A percentile compares a stretch with the other conserved stretches of the same genome.
Evolutionary conservation across 2,797 vertebrate species (phyloP).

Genomic region (Crenuchus spilurus): DNA sequence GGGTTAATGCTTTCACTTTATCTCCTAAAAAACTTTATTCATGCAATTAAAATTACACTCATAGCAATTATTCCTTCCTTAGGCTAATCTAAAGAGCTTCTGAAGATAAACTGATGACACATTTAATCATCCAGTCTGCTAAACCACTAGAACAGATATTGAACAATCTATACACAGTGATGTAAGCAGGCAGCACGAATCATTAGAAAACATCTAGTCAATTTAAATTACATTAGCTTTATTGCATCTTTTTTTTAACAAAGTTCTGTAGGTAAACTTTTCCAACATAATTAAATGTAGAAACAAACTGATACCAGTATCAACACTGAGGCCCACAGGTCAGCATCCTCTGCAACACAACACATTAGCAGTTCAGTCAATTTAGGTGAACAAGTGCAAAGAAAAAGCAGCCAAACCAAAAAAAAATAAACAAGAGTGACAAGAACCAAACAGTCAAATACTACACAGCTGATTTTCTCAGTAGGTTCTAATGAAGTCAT

Average conservation of each 20-base stretch:
- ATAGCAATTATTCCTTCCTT: not conserved
- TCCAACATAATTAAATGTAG: not conserved
- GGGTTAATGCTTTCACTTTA: not conserved
- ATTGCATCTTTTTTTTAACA: not conserved
- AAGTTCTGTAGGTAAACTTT: not conserved
- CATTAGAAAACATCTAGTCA: too few species aligned
- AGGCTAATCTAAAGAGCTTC: too few species aligned
- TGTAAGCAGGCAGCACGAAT: too few species aligned
- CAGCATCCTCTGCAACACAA: not conserved
- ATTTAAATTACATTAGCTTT: not conserved
- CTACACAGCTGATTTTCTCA: not conserved
- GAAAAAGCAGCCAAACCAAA: not conserved
- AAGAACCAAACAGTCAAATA: too few species aligned
- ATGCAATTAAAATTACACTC: too few species aligned
- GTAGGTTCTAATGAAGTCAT: not conserved
- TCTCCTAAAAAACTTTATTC: not conserved
- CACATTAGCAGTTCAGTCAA: not conserved
- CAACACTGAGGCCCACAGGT: not conserved
- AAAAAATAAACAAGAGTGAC: too few species aligned
- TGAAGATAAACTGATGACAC: not conserved
- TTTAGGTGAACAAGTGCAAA: not conserved
- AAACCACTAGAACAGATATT: not conserved
- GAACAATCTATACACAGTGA: too few species aligned
- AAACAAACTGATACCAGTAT: not conserved
- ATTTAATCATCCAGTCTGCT: not conserved